phyloP scores from a whole-genome alignment of 2,113 vertebrate species.

The Irena cyanogastra region DNA sequence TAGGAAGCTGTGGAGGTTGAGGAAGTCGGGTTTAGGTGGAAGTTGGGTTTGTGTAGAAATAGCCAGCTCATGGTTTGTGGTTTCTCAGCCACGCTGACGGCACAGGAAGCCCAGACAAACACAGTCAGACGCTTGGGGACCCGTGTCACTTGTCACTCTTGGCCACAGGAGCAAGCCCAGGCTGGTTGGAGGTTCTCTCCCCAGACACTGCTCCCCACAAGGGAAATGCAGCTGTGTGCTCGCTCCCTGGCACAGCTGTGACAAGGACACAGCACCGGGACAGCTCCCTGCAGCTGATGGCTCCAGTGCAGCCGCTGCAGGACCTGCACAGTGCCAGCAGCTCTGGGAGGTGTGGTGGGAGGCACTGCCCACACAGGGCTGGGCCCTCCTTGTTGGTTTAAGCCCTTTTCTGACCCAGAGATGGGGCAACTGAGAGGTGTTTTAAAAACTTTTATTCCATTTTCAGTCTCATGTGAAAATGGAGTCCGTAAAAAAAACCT shows the following conservation, averaged over 20 bases:
- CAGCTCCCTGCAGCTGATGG: not conserved
- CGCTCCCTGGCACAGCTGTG: not conserved
- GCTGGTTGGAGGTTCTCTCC: not conserved
- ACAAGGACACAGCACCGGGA: too few species aligned
- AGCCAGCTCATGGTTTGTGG: not conserved
- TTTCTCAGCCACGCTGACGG: not conserved
- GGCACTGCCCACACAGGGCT: not conserved
- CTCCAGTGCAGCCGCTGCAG: not conserved
- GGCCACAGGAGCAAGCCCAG: not conserved
- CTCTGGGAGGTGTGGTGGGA: too few species aligned
- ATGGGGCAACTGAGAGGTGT: too few species aligned
- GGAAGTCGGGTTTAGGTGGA: too few species aligned
- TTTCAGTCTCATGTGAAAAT: too few species aligned
- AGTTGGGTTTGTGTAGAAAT: not conserved
- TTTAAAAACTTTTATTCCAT: too few species aligned
- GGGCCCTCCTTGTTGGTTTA: too few species aligned
- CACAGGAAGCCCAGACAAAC: not conserved
- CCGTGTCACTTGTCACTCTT: fast-evolving
- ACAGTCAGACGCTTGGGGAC: not conserved
- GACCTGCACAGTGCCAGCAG: not conserved
- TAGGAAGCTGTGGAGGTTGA: not conserved
- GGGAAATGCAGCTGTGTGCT: not conserved
- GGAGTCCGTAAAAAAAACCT: too few species aligned
- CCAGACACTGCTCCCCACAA: fast-evolving
- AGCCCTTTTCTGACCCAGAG: too few species aligned